Evolutionary conservation across 2,797 vertebrate genomes (phyloP).

Genomic region (Crypturellus tataupa): DNA sequence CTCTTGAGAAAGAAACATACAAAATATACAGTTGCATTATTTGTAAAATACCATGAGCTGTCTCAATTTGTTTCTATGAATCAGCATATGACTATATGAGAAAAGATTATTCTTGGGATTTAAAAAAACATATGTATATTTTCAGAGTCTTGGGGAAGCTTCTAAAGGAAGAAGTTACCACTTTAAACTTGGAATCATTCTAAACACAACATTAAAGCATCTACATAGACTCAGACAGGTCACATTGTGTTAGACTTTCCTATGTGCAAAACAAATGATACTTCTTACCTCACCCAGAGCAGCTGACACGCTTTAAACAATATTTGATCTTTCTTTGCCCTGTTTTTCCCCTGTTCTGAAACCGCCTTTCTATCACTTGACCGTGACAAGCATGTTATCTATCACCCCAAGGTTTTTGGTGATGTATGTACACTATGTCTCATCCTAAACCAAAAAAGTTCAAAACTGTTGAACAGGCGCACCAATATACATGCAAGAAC

Average conservation of each 20-base stretch:
- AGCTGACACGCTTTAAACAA: neutral
- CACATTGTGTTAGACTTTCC: neutral
- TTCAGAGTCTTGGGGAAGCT: neutral
- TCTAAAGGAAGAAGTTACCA: neutral
- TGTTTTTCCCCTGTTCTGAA: neutral
- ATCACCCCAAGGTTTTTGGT: neutral
- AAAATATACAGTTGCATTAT: neutral
- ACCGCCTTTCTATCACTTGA: neutral
- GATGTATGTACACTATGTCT: neutral
- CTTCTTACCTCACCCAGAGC: neutral
- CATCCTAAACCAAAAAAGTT: neutral
- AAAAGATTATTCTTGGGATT: neutral
- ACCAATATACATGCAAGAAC: neutral
- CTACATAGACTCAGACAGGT: neutral
- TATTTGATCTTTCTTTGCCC: neutral
- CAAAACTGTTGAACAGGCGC: conserved; percentile 13
- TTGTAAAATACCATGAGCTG: neutral
- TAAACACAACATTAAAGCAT: neutral
- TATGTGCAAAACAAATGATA: neutral
- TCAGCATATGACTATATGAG: neutral
- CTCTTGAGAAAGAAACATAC: neutral
- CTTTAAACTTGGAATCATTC: neutral
- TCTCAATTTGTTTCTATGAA: neutral
- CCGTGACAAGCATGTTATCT: neutral
- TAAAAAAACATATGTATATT: neutral